These are phyloP conservation scores for Pangasius macronema DNA, from an alignment of 2,797 vertebrate genomes.

Conservation along the genomic window DNA sequence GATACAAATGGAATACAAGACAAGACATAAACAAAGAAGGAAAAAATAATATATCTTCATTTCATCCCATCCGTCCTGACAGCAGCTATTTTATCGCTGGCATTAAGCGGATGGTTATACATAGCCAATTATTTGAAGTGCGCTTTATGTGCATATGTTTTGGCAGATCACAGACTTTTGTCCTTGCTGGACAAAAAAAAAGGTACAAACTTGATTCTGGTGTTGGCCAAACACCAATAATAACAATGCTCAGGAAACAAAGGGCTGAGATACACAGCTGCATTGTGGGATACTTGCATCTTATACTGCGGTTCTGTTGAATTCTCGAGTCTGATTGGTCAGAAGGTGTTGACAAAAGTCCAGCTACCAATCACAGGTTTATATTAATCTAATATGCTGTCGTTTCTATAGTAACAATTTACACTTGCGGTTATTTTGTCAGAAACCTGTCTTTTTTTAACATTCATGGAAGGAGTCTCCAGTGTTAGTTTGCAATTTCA, in stretches of 20 bases:
- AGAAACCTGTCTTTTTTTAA: not conserved
- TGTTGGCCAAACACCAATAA: constrained; percentile 26
- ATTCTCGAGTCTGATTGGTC: not conserved
- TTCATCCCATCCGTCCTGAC: not conserved
- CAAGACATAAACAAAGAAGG: not conserved
- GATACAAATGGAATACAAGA: not conserved
- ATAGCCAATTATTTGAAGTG: constrained; percentile 42
- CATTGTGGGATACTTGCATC: constrained; percentile 7
- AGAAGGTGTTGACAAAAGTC: not conserved
- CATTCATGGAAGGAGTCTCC: not conserved
- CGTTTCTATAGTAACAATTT: not conserved
- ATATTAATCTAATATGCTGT: no score
- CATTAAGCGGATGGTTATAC: constrained; percentile 14
- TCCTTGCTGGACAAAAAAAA: constrained; percentile 49
- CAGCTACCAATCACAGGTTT: not conserved
- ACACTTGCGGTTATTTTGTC: not conserved
- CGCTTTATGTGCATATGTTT: constrained; percentile 29
- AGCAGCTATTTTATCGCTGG: not conserved
- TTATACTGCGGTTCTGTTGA: not conserved
- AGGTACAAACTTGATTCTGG: constrained; percentile 38
- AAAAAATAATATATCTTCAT: not conserved
- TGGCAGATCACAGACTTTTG: constrained; percentile 39
- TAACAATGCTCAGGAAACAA: not conserved
- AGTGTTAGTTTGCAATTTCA: not conserved
- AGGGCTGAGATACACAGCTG: constrained; percentile 9